Base-by-base conservation (phyloP, 2,113 vertebrate genomes). In the Xenus cinereus region DNA sequence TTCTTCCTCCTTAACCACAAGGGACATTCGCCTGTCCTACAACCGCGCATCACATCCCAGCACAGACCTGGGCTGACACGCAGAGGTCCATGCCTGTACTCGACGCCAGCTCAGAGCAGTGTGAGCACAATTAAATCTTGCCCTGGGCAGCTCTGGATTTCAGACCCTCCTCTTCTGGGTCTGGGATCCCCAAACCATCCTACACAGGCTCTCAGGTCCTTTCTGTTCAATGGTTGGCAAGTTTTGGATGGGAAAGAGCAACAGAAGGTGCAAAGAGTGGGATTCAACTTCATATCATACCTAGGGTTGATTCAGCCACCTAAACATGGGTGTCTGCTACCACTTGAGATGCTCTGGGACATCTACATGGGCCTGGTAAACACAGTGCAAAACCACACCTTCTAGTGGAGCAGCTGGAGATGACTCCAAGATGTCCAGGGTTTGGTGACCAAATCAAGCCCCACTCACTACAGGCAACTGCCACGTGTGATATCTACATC, bases 401-500 rank as follows among this genome's bases (percentile, higher is more conserved):
- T 7, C 50, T 69, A 1, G 8, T 20, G n/a, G 19, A 66, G n/a
- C 19, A n/a, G n/a, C 16, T 72, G 50, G 35, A 54, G 27, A 45
- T 33, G 26, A 11, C 30, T 41, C 22, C 7, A 26, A 19, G 33
- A 14, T 3, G 3, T 56, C 10, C 35, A 30, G 15, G 23, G 2
- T 57, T 33, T 56, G 33, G 7, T 26, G 56, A 23, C 21, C 15
- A 26, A 60, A 41, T 39, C 27, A 72, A 62, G 14, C 5, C 17
- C 6, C 19, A 8, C 5, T 20, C 19, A 23, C 27, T 63, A 43
- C 32, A 30, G 41, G 26, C 10, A 57, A n/a, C 48, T n/a, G 4
- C 45, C 28, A 18, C 1, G 0, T 37, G 18, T 17, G 7, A 7
- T 10, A 23, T 14, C 16, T 41, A 16, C 10, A 7, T 54, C 75